Evolutionary conservation across 2,797 vertebrate genomes (phyloP), one percentile per base, ranked within the genome.

Genomic region (Tragopan temminckii): DNA sequence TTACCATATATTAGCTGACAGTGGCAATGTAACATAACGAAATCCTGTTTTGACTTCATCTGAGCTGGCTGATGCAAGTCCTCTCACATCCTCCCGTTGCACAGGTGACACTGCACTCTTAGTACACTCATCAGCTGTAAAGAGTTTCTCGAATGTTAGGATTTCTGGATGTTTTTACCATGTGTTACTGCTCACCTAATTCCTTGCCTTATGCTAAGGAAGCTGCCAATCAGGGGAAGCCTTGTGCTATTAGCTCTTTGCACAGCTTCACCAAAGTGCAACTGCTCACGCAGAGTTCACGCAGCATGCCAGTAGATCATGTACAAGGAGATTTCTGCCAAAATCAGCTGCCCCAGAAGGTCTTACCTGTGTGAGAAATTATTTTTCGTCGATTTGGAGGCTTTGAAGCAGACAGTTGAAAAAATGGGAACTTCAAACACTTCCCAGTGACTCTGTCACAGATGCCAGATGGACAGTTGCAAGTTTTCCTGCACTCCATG

Each of bases 401-500:
- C 76, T 97, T 98, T 70, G 96, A 88, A 82, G 94, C 95, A 62
- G 98, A 98, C 90, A 98, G 98, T n/a, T 99, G 97, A 79, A 99
- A 98, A 97, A 99, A 99, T 1, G 98, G 98, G 85, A 99, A 99
- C 86, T 98, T 99, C 94, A 99, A 95, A 94, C 99, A 99, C 64
- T 98, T 98, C 24, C 99, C 99, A 0, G 98, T 99, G 96, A 98
- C 98, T 94, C 98, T 98, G 98, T 99, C 98, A 97, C 99, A 99
- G 62, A 99, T 98, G 90, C 98, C 98, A 6, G 97, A 97, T 50
- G 98, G 98, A 94, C 99, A 99, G 93, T 96, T 98, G 98, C 99
- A 99, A 4, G 96, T 98, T 96, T 99, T 98, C 86, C 98, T 98
- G 97, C 99, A 99, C 87, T 99, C 99, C 52, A 99, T 91, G 63